Percentiles rank a stretch among this genome's conserved stretches.
These are phyloP conservation scores for Solen grandis DNA, from an alignment of 1,140 invertebrate genomes.

Conservation along the genomic window DNA sequence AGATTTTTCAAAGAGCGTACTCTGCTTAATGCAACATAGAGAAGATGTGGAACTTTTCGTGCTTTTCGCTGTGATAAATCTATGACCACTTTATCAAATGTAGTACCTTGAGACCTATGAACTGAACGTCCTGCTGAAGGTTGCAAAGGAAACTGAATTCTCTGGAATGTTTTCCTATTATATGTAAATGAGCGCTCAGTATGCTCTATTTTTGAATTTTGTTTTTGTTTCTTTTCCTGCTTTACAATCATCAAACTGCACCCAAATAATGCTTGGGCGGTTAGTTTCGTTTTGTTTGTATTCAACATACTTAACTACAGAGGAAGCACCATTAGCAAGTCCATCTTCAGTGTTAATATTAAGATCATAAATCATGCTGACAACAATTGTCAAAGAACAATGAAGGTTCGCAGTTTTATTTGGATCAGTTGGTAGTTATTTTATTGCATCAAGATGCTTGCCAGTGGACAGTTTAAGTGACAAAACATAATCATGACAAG, in stretches of 20 bases:
- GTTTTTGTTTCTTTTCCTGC: neutral
- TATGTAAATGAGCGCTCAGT: too few species aligned
- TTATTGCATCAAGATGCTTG: neutral
- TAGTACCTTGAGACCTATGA: too few species aligned
- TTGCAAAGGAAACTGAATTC: too few species aligned
- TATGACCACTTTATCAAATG: too few species aligned
- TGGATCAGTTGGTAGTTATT: neutral
- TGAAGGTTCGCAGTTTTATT: too few species aligned
- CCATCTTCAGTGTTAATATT: conserved; percentile 40
- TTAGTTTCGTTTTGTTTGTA: conserved; percentile 23
- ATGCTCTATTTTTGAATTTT: neutral
- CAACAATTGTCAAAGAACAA: conserved; percentile 28
- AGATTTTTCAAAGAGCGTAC: too few species aligned
- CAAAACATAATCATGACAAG: too few species aligned
- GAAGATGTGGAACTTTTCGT: too few species aligned
- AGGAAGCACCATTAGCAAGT: conserved; percentile 40
- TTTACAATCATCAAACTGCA: conserved; percentile 41
- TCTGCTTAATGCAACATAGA: too few species aligned
- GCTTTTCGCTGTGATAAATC: too few species aligned
- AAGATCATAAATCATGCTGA: conserved; percentile 46
- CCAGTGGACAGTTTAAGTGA: conserved; percentile 2
- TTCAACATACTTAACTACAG: conserved; percentile 51
- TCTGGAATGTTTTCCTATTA: too few species aligned
- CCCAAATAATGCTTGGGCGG: conserved; percentile 58
- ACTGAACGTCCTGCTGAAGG: too few species aligned